Conservation (phyloP, 1,140 invertebrate genomes). For the Riptortus pedestris region DNA sequence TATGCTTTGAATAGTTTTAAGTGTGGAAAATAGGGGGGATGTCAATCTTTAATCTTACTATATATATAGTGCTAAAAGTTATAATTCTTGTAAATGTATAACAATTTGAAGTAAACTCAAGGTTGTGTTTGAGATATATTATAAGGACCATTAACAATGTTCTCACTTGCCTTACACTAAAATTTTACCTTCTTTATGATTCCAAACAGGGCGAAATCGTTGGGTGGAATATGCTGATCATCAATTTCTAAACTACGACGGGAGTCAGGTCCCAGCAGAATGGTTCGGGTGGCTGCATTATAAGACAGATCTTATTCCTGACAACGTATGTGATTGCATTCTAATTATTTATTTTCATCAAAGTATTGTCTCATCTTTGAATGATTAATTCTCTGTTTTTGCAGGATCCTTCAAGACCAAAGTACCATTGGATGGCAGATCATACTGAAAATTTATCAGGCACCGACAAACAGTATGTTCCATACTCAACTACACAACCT, state of each 20-base stretch:
- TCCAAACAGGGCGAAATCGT: conserved; percentile 78
- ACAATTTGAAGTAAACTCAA: too few relatives aligned
- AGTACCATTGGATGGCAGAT: conserved; percentile 76
- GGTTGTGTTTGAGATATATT: too few relatives aligned
- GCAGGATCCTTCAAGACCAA: conserved; percentile 58
- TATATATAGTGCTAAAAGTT: too few relatives aligned
- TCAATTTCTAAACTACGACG: conserved; percentile 80
- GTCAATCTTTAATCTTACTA: too few relatives aligned
- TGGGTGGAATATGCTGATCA: conserved; percentile 83
- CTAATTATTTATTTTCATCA: too few relatives aligned
- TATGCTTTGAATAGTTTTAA: too few relatives aligned
- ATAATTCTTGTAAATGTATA: too few relatives aligned
- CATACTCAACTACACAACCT: conserved; percentile 73
- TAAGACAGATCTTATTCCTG: conserved; percentile 67
- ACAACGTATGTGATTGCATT: conserved; percentile 31
- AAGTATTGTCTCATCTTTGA: not conserved
- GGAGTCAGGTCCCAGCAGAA: conserved; percentile 80
- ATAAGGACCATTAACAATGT: too few relatives aligned
- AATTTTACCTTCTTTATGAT: too few relatives aligned
- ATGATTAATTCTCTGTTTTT: conserved; percentile 26
- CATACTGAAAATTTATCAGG: conserved; percentile 76
- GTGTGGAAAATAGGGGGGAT: too few relatives aligned
- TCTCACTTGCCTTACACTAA: too few relatives aligned
- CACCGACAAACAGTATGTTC: conserved; percentile 67
- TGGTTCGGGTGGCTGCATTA: conserved; percentile 84